Evolutionary conservation across 2,113 vertebrate species (phyloP).

Genomic region (Pelecanoides urinatrix): DNA sequence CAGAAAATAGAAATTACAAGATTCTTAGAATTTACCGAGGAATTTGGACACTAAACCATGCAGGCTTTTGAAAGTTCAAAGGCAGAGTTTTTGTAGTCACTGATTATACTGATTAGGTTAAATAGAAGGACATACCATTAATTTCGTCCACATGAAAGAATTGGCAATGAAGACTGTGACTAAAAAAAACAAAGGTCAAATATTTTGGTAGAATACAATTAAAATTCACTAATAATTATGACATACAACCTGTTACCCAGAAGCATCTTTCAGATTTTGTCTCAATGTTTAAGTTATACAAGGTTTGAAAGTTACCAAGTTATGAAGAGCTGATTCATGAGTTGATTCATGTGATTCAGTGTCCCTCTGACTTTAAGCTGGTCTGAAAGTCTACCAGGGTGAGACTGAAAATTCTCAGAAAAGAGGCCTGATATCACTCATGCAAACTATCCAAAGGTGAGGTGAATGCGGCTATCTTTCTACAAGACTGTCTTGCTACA

Average conservation of each 20-base stretch:
- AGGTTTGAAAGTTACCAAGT: not conserved
- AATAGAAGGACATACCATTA: not conserved
- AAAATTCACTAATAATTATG: not conserved
- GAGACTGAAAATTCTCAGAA: not conserved
- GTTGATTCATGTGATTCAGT: rapidly evolving
- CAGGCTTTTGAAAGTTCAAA: not conserved
- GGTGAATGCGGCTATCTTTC: not conserved
- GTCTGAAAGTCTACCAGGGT: not conserved
- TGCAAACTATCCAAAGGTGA: not conserved
- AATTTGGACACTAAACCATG: not conserved
- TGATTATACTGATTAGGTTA: not conserved
- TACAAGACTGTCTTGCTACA: not conserved
- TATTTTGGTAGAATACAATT: not conserved
- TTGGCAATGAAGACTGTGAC: not conserved
- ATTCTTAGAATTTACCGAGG: not conserved
- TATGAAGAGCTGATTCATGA: not conserved
- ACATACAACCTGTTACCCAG: not conserved
- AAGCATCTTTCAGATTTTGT: not conserved
- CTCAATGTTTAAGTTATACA: not conserved
- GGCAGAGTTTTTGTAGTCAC: not conserved
- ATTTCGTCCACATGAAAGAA: not conserved
- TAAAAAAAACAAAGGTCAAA: not conserved
- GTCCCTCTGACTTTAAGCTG: not conserved
- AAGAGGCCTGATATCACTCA: not conserved
- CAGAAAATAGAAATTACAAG: not conserved